Base-by-base conservation (phyloP, 1,140 invertebrate species). In the Proctacanthus coquilletti region DNA sequence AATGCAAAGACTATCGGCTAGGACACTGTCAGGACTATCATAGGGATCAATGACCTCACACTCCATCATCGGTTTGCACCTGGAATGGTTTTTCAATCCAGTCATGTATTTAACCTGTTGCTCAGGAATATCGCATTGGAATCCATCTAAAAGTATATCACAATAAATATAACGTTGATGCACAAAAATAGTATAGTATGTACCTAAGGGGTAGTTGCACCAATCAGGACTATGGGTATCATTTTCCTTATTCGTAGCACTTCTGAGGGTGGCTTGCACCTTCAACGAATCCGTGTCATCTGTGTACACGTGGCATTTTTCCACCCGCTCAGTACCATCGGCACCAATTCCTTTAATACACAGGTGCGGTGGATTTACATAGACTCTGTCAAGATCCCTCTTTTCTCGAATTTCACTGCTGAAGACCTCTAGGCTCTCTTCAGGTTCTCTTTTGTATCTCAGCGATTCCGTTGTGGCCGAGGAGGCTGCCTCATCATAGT, bases 41-140 rank as follows among this genome's bases (percentile, higher is more conserved):
- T 79, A 82, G 0, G 77, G 74, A 54, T 80, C 64, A 8, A 71
- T 56, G 6, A 82, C 64, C 44, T 71, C 66, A 44, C 81, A 84
- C 39, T 76, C 64, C 27, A 84, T 69, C 3, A 71, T 65, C 6
- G 72, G 70, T 14, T 62, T 61, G 35, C 63, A 54, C 41, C 65
- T 63, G 17, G 55, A 44, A 29, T 40, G 45, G 14, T 47, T 44
- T 46, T 40, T 63, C 40, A 27, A 43, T 37, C 45, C 45, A 48
- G 42, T 41, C 57, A 63, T 54, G 53, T 45, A 59, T 31, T 48
- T 18, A 39, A 52, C 27, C 47, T 61, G 41, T 23, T 56, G 45
- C 0, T 43, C 20, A 2, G 70, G 69, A 36, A 76, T 70, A 6
- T 69, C 54, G 45, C 72, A 77, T 34, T 63, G 52, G 42, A 76